Evolutionary conservation across 1,140 invertebrate genomes (phyloP), one percentile per base, ranked within the genome.

Genomic region (Neodiprion virginianus): DNA sequence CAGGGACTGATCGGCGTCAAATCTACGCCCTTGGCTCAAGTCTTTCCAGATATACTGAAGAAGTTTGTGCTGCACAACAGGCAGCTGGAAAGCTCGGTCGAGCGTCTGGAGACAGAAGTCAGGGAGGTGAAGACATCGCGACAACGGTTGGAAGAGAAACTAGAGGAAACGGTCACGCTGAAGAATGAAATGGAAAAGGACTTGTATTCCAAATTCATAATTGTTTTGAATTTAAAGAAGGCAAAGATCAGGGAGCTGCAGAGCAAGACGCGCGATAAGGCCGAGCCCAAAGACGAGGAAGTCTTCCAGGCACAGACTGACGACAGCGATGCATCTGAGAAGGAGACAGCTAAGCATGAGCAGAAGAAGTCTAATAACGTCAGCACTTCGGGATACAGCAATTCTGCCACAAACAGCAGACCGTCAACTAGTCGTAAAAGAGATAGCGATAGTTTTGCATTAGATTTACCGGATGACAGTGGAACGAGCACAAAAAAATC

Each of bases 161-260:
- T 23, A 21, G 21, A 69, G 47, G 47, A 23, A 23, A 69, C 14
- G 68, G 21, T 69, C 5, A 69, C 3, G 12, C 5, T 66, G 1
- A 78, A 78, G 47, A 72, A 74, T n/a, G 12, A 9, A 12, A 72
- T 78, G 17, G 76, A 78, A 17, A 50, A 73, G 14, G 40, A 67
- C 9, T 49, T 78, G 7, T 78, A 75, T 23, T 66, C 28, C 12
- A 67, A 69, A 69, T 78, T 78, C 67, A 10, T 74, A 2, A 17
- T 73, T 10, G 5, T 78, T 14, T 28, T 78, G 3, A 75, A 78
- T 48, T 17, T 68, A 9, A 78, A 78, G 67, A 78, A 78, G 67
- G 17, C 40, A 49, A 74, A 53, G 67, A 77, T 77, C 8, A 53
- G 67, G 68, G n/a, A 72, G 28, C 65, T 78, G 0, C 28, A 4